phyloP scores from a whole-genome alignment of 2,888 invertebrate genomes.

The Tolmerus cingulatus region DNA sequence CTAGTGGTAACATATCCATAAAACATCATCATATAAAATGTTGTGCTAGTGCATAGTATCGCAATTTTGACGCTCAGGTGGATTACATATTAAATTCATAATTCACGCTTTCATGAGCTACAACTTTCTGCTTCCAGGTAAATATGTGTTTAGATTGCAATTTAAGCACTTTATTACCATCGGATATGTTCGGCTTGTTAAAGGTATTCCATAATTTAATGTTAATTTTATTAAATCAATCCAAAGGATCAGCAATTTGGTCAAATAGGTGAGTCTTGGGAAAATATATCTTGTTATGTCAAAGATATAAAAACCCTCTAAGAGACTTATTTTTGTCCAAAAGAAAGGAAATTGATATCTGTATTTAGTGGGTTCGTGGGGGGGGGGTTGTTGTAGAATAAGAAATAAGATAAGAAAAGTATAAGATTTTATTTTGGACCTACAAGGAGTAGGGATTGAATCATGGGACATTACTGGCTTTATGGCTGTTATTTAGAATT shows the following conservation, averaged over 20 bases:
- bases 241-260: background rate
- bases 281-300: background rate
- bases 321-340: background rate
- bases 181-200: background rate
- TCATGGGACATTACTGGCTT: background rate
- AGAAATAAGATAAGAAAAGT: background rate
- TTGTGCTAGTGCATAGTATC: background rate
- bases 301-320: background rate
- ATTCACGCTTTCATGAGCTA: background rate
- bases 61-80: background rate
- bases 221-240: background rate
- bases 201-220: background rate
- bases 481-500: background rate
- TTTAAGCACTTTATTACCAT: background rate
- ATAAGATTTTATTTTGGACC: background rate
- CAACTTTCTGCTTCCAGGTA: background rate
- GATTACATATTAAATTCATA: background rate
- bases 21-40: background rate
- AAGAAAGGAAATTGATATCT: conserved; percentile 24
- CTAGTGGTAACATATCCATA: background rate
- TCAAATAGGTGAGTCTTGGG: background rate
- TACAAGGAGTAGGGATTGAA: background rate
- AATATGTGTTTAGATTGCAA: background rate
- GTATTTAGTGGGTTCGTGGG: background rate
- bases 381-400: background rate